These are phyloP conservation scores for Ceuthmochares aereus DNA, from an alignment of 2,113 vertebrate species.

Conservation along the genomic window DNA sequence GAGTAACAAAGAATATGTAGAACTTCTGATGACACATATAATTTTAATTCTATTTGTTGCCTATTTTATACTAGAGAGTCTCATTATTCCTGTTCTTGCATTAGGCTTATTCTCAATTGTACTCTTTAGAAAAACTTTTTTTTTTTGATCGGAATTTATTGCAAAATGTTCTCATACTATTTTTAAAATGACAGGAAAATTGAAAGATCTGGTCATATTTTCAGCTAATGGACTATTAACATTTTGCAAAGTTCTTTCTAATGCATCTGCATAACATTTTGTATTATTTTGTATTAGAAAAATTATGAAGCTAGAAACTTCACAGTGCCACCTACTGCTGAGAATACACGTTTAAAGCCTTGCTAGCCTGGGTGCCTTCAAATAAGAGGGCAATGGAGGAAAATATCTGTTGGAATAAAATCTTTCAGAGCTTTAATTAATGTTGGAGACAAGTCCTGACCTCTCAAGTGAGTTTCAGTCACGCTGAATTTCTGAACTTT, in stretches of 20 bases:
- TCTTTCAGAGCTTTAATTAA: neutral
- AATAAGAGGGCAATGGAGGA: neutral
- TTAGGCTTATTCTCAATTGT: neutral
- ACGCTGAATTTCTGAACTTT: neutral
- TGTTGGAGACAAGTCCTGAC: neutral
- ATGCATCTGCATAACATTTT: neutral
- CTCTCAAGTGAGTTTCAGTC: neutral
- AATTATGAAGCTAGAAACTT: conserved; percentile 27
- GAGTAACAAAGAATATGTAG: neutral
- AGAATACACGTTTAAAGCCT: conserved; percentile 5
- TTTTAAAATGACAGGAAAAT: neutral
- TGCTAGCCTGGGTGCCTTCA: neutral
- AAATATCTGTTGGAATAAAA: neutral
- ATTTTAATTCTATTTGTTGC: neutral
- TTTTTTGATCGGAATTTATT: neutral
- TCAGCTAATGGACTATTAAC: neutral
- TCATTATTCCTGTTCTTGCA: neutral
- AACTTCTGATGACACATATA: neutral
- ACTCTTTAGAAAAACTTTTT: neutral
- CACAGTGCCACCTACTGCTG: conserved; percentile 65
- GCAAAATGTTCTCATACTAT: neutral
- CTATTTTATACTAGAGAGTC: neutral
- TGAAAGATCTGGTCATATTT: neutral
- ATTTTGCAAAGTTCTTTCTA: neutral
- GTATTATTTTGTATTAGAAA: neutral